phyloP scores from a whole-genome alignment of 92 coral and sea anemone species.

The Micromussa lordhowensis region DNA sequence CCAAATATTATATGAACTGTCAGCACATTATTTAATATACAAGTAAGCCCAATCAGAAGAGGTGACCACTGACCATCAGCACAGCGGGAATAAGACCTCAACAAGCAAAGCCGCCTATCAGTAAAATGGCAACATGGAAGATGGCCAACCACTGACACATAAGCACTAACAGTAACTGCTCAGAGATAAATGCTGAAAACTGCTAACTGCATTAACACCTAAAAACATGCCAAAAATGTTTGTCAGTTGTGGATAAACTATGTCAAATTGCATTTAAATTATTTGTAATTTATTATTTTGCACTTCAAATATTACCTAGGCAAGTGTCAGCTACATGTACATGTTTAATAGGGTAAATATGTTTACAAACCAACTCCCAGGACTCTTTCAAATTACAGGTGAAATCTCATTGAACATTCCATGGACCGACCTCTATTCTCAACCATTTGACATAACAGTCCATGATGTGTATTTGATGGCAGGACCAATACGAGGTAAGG shows the following conservation, averaged over 20 bases:
- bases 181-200: too few species aligned
- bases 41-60: too few species aligned
- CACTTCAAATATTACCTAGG: neutral
- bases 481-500: conserved; percentile 92
- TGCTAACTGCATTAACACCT: too few species aligned
- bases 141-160: too few species aligned
- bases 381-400: conserved; percentile 41
- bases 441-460: conserved; percentile 83
- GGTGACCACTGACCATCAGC: too few species aligned
- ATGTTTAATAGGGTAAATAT: too few species aligned
- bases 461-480: conserved; percentile 91
- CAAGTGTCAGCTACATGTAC: neutral
- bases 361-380: neutral
- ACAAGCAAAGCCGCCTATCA: neutral
- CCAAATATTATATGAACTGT: too few species aligned
- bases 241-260: too few species aligned
- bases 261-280: neutral
- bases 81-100: neutral
- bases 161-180: too few species aligned
- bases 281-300: too few species aligned
- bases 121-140: neutral
- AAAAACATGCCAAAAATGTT: too few species aligned
- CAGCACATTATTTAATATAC: too few species aligned
- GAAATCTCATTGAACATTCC: conserved; percentile 85
- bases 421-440: conserved; percentile 91